phyloP scores from a whole-genome alignment of 2,797 vertebrate species.

The Sebastiscus albofasciatus region DNA sequence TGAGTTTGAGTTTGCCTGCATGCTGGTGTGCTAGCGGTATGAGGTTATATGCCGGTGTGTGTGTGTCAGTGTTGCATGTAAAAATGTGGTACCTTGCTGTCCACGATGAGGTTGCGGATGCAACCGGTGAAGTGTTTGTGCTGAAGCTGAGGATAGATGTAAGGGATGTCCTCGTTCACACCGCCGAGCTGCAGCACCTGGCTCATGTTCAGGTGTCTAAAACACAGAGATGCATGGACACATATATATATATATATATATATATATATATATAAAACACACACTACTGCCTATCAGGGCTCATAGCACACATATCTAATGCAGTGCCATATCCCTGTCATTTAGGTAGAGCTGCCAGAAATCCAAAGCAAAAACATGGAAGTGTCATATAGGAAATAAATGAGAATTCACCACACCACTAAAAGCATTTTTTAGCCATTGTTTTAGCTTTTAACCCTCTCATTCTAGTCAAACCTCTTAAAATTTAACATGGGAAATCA shows the following conservation, averaged over 20 bases:
- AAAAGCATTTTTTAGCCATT: neutral
- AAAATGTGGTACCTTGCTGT: conserved; percentile 86
- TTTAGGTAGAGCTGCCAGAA: neutral
- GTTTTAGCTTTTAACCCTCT: neutral
- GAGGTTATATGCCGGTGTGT: neutral
- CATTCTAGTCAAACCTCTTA: neutral
- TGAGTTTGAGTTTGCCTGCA: conserved; percentile 9
- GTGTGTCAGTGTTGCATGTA: neutral
- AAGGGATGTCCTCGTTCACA: conserved; percentile 88
- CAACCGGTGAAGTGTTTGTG: conserved; percentile 92
- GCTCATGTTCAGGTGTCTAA: conserved; percentile 86
- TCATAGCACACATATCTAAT: neutral
- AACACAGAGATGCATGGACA: neutral
- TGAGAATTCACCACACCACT: neutral
- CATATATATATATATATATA: neutral
- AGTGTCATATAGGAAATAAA: neutral
- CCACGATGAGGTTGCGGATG: conserved; percentile 88
- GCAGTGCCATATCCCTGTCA: neutral
- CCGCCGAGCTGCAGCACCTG: conserved; percentile 91
- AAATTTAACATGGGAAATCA: neutral
- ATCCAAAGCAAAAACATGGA: neutral
- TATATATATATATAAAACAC: neutral
- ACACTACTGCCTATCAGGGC: neutral
- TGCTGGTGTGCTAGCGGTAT: conserved; percentile 21
- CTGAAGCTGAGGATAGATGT: conserved; percentile 87